These are phyloP conservation scores for Caenorhabditis afra DNA, from an alignment of 2,888 invertebrate species.

Conservation along the genomic window DNA sequence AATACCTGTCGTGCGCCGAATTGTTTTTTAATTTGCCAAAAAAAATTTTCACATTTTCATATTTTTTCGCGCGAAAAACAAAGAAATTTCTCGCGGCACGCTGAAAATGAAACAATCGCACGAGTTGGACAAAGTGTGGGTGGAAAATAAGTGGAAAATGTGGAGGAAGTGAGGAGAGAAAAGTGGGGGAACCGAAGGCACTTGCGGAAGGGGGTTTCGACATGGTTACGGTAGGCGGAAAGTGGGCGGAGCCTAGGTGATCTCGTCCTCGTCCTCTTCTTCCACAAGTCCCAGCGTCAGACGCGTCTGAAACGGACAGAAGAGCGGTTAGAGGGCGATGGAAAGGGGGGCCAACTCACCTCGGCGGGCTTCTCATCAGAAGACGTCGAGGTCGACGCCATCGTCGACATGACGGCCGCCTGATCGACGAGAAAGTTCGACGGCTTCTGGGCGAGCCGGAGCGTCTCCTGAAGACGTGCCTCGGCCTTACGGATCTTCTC, in stretches of 20 bases:
- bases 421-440: slow-evolving; percentile 66
- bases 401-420: slow-evolving; percentile 60
- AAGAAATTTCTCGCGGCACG: neutral
- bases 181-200: slow-evolving; percentile 28
- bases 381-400: slow-evolving; percentile 14
- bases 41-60: slow-evolving; percentile 58
- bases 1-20: slow-evolving; percentile 54
- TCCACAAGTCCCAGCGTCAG: slow-evolving; percentile 45
- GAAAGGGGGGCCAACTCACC: neutral
- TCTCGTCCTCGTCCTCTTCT: slow-evolving; percentile 54
- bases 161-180: slow-evolving; percentile 22
- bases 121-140: slow-evolving; percentile 1
- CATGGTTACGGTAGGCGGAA: neutral
- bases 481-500: slow-evolving; percentile 63
- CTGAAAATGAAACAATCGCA: slow-evolving; percentile 60
- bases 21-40: no score
- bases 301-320: slow-evolving; percentile 31
- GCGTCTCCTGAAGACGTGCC: slow-evolving; percentile 64
- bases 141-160: slow-evolving; percentile 23
- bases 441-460: slow-evolving; percentile 65
- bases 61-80: neutral
- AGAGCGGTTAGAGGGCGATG: no score
- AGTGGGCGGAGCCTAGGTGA: neutral
- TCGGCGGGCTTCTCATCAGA: neutral
- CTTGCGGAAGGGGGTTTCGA: slow-evolving; percentile 10